phyloP scores from a whole-genome alignment of 1,140 invertebrate genomes.

The Penaeus vannamei region DNA sequence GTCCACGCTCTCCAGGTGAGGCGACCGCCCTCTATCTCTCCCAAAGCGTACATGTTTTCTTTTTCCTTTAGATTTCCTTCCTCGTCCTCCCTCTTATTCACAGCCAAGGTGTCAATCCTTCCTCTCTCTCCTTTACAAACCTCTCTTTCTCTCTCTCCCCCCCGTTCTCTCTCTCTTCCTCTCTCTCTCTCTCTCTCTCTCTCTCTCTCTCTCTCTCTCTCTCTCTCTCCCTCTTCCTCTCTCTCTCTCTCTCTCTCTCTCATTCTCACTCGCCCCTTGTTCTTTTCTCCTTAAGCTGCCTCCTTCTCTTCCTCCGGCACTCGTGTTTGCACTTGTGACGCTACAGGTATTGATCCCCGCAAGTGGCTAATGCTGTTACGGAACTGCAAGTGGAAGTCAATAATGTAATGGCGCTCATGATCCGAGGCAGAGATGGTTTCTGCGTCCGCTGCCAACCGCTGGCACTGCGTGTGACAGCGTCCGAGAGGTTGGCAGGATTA shows the following conservation, averaged over 20 bases:
- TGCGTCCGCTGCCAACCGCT: not conserved
- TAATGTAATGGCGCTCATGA: not conserved
- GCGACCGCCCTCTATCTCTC: too few relatives aligned
- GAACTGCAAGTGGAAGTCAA: too few relatives aligned
- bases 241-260: not conserved
- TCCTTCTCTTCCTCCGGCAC: not conserved
- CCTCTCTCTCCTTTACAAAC: too few relatives aligned
- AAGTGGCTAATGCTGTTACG: too few relatives aligned
- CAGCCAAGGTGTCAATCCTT: not conserved
- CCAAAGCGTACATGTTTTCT: not conserved
- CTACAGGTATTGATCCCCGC: not conserved
- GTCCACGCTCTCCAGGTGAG: too few relatives aligned
- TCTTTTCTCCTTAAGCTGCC: not conserved
- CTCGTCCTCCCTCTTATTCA: not conserved
- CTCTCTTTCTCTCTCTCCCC: too few relatives aligned
- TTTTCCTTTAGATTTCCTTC: slow-evolving; percentile 28
- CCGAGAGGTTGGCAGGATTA: too few relatives aligned
- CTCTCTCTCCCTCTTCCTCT: too few relatives aligned
- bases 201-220: too few relatives aligned
- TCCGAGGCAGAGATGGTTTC: too few relatives aligned
- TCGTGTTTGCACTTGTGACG: not conserved
- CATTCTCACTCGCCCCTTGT: not conserved
- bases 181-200: not conserved
- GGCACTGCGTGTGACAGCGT: not conserved
- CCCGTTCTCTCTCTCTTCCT: not conserved